Percentiles rank a stretch among this genome's conserved stretches.
phyloP scores from a whole-genome alignment of 2,113 vertebrate genomes.

The Alligator sinensis region DNA sequence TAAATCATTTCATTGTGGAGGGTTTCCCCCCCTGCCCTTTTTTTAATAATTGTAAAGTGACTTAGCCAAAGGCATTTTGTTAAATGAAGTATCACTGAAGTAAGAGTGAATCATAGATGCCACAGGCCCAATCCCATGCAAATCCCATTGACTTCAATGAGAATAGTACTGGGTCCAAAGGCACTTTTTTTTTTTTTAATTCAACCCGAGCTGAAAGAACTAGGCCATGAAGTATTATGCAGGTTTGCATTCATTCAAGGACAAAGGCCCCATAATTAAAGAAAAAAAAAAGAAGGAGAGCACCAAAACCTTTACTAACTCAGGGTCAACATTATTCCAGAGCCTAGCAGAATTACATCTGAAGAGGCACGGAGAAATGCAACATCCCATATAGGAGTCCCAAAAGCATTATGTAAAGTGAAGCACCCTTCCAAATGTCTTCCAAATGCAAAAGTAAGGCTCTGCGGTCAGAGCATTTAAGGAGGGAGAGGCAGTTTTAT shows the following conservation, averaged over 20 bases:
- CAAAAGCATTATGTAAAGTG: not conserved
- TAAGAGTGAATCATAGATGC: not conserved
- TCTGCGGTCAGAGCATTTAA: not conserved
- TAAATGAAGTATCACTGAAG: not conserved
- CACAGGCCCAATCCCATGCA: not conserved
- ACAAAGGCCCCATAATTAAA: not conserved
- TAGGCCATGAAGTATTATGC: not conserved
- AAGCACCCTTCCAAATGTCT: not conserved
- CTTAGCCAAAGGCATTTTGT: not conserved
- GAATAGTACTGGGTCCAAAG: not conserved
- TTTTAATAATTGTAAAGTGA: not conserved
- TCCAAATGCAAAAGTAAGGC: not conserved
- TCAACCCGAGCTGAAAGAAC: not conserved
- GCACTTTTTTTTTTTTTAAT: too few relatives aligned
- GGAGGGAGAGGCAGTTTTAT: not conserved
- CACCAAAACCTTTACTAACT: not conserved
- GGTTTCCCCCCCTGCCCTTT: not conserved
- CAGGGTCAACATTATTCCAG: not conserved
- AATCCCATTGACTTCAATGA: not conserved
- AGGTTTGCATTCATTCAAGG: not conserved
- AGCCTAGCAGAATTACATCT: not conserved
- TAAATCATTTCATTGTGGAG: not conserved
- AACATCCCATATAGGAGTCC: not conserved
- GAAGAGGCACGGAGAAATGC: too few relatives aligned
- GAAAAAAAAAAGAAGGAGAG: not conserved